These are phyloP conservation scores for Scaptomyza flava DNA, from an alignment of 2,888 invertebrate species.

Conservation along the genomic window DNA sequence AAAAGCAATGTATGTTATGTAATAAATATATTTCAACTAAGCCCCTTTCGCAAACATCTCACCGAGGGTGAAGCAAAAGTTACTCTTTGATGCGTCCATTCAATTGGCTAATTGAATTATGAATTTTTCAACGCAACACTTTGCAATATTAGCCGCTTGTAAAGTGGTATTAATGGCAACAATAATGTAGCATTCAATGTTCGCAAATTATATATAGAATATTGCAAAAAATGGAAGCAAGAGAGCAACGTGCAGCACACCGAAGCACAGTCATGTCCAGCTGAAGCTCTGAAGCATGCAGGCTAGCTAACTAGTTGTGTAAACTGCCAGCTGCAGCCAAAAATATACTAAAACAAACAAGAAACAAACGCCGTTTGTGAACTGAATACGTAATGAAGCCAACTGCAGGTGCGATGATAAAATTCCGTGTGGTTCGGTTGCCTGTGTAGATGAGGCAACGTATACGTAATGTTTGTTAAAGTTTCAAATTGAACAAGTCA, in stretches of 20 bases:
- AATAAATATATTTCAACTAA: no score
- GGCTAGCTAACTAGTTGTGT: conserved; percentile 22
- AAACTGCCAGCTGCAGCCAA: conserved; percentile 33
- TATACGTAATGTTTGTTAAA: conserved; percentile 5
- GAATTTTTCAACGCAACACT: conserved; percentile 36
- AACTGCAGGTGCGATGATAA: conserved; percentile 17
- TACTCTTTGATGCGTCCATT: not conserved
- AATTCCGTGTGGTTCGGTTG: not conserved
- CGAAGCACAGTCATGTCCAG: not conserved
- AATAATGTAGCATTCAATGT: conserved; percentile 8
- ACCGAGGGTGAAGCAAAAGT: not conserved
- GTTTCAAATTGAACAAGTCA: conserved; percentile 21
- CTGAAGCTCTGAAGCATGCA: not conserved
- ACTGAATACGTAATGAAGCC: conserved; percentile 63
- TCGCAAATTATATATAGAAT: conserved; percentile 46
- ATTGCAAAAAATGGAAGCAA: conserved; percentile 15
- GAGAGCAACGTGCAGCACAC: not conserved
- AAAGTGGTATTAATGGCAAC: conserved; percentile 18
- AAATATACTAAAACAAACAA: conserved; percentile 32
- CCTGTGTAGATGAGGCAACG: not conserved
- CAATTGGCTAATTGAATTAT: conserved; percentile 44
- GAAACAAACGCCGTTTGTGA: conserved; percentile 40
- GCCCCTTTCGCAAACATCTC: not conserved
- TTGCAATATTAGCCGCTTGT: conserved; percentile 43
- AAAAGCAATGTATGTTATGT: no score